phyloP scores from a whole-genome alignment of 2,113 vertebrate genomes.

The Cariama cristata region DNA sequence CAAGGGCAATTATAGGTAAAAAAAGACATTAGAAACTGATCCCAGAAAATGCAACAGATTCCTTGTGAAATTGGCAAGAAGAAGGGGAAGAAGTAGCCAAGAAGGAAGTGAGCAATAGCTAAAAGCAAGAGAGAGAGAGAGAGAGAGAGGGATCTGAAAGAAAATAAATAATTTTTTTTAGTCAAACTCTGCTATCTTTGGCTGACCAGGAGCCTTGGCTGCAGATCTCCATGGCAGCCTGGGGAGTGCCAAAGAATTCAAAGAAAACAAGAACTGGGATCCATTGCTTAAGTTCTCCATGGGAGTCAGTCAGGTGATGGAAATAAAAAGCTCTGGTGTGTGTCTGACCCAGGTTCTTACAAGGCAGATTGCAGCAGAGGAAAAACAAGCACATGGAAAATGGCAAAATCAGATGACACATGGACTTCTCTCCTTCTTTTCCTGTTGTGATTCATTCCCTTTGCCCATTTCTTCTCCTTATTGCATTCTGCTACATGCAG shows the following conservation, averaged over 20 bases:
- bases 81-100: neutral
- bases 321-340: conserved; percentile 39
- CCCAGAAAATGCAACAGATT: neutral
- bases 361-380: neutral
- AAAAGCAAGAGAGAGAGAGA: neutral
- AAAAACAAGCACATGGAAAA: conserved; percentile 39
- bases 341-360: conserved; percentile 21
- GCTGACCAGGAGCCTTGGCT: conserved; percentile 8
- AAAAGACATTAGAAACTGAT: neutral
- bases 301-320: conserved; percentile 53
- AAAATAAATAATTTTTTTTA: neutral
- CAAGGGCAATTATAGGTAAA: neutral
- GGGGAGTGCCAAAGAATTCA: conserved; percentile 37
- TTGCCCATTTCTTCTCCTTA: neutral
- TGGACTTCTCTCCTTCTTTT: neutral
- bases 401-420: neutral
- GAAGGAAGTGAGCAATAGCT: conserved; percentile 17
- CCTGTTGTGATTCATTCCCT: neutral
- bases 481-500: neutral
- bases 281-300: conserved; percentile 42
- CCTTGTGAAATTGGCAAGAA: neutral
- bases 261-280: conserved; percentile 52
- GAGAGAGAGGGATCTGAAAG: neutral
- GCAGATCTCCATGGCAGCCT: conserved; percentile 5
- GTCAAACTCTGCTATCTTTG: conserved; percentile 59